Evolutionary conservation across 2,797 vertebrate species (phyloP).

Genomic region (Decapterus maruadsi): DNA sequence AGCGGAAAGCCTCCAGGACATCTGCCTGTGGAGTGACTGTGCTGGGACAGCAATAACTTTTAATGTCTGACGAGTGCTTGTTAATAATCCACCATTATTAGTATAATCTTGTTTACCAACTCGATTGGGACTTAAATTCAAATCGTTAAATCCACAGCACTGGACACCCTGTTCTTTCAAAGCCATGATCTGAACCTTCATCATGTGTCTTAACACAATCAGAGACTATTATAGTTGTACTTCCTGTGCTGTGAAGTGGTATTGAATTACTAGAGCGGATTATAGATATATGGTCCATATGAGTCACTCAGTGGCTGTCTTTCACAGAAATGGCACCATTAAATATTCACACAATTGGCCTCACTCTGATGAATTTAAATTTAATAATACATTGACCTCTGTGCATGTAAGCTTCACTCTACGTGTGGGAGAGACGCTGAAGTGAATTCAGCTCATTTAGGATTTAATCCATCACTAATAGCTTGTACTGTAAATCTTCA

Average conservation of each 20-base stretch:
- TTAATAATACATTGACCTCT: constrained; percentile 35
- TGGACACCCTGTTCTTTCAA: too few species aligned
- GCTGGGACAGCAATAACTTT: too few species aligned
- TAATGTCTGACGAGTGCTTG: too few species aligned
- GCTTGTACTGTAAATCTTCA: constrained; percentile 15
- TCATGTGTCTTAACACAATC: too few species aligned
- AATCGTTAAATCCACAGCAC: too few species aligned
- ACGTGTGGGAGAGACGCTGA: constrained; percentile 10
- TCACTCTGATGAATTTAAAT: constrained; percentile 47
- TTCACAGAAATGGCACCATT: constrained; percentile 22
- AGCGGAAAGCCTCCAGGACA: too few species aligned
- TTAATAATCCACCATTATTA: too few species aligned
- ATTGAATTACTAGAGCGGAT: background rate
- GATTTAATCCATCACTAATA: constrained; percentile 41
- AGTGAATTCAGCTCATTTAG: constrained; percentile 50
- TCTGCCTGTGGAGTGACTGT: too few species aligned
- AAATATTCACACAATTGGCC: constrained; percentile 48
- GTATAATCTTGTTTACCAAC: background rate
- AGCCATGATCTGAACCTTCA: too few species aligned
- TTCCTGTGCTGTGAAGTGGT: too few species aligned
- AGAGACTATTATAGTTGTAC: too few species aligned
- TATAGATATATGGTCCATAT: background rate
- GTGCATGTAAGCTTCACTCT: background rate
- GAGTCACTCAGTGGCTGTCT: constrained; percentile 21
- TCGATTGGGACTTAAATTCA: background rate